Evolutionary conservation across 2,797 vertebrate species (phyloP), one percentile per base, ranked within the genome.

Genomic region (Mus spretus): DNA sequence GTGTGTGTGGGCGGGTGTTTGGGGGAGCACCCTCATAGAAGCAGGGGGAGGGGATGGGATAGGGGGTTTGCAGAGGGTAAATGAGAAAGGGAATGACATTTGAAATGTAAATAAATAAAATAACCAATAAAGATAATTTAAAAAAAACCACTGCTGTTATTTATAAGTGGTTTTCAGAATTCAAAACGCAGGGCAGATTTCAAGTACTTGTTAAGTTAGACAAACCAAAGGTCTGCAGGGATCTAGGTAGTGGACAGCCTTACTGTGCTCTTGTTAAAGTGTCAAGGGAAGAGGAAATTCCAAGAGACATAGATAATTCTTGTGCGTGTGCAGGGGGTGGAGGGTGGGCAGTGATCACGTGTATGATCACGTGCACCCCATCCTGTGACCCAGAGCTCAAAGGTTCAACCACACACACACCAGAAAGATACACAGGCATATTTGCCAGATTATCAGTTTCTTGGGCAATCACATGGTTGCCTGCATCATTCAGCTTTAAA

Each of bases 131-230:
- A 67, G 5, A 34, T 31, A 67, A 31, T 50, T 34, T 67, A 14
- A 34, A 31, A 63, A 65, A 63, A 63, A 67, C 74, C 50, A 61
- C 84, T 44, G 24, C 75, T 90, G 31, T 90, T 92, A 40, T 70
- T 63, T 90, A 82, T 57, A 89, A 50, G 1, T 78, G 82, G 81
- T 82, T 93, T 92, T 37, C 55, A 34, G 17, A 89, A 77, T 70
- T 55, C 14, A 34, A 90, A 85, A 87, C 8, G 19, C 17, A 61
- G 47, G 50, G 12, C 55, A 67, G 17, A 65, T 74, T 37, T 50
- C 75, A 63, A 90, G 59, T 34, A 55, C 59, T 19, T 63, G 34
- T 19, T 28, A 61, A n/a, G 28, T 37, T 40, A 80, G 82, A 93
- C 34, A 34, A 44, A 50, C 87, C 15, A 44, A 50, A 47, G 40